Conservation (phyloP, 2,113 vertebrate species). For the cattle (Bos taurus) region DNA sequence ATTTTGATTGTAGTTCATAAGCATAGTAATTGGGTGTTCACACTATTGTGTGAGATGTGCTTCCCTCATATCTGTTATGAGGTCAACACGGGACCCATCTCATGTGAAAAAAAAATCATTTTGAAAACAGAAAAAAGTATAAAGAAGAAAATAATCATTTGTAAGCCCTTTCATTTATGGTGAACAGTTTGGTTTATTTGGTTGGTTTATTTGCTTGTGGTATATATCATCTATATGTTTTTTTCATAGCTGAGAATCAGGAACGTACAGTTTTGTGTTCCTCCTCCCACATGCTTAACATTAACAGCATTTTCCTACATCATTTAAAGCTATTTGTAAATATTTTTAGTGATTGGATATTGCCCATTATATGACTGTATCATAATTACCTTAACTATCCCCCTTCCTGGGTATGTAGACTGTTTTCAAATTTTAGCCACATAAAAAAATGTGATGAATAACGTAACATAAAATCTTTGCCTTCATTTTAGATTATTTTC, state of each 20-base stretch:
- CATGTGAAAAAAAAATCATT: neutral
- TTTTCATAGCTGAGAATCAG: neutral
- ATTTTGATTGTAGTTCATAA: neutral
- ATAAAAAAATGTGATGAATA: neutral
- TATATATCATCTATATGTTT: neutral
- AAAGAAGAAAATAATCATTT: neutral
- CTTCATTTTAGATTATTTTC: neutral
- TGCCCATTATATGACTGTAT: neutral
- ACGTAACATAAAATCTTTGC: neutral
- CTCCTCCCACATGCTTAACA: neutral
- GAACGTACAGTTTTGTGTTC: neutral
- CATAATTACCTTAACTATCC: neutral
- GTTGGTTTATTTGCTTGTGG: neutral
- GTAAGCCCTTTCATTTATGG: neutral
- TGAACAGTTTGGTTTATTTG: neutral
- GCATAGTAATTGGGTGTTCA: neutral
- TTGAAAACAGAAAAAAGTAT: neutral
- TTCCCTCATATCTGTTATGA: neutral
- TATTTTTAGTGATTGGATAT: neutral
- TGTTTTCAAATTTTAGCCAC: neutral
- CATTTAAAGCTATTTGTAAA: slow-evolving; percentile 3
- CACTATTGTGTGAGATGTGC: neutral
- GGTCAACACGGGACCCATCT: neutral
- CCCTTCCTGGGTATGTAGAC: neutral
- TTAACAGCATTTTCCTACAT: neutral